A percentile compares a stretch with the other conserved stretches of the same genome.
phyloP scores from a whole-genome alignment of 2,113 vertebrate genomes.

The Heptranchias perlo region DNA sequence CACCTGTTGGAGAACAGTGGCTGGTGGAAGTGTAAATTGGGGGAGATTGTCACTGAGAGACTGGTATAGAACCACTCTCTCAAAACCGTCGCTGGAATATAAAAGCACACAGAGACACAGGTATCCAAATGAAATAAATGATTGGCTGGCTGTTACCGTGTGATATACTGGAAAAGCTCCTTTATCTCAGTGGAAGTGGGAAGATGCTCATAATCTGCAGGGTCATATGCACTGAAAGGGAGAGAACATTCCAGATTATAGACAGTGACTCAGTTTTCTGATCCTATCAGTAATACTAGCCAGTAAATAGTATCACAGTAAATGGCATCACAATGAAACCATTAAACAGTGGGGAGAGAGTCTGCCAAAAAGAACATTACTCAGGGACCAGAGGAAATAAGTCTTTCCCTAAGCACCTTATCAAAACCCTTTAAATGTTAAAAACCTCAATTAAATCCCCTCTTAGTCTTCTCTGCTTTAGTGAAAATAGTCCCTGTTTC shows the following conservation, averaged over 20 bases:
- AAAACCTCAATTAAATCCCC: neutral
- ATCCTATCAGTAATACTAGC: accelerated
- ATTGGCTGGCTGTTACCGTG: slow-evolving; percentile 57
- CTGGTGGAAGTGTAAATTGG: neutral
- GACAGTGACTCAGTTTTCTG: neutral
- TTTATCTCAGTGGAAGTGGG: slow-evolving; percentile 79
- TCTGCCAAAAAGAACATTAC: neutral
- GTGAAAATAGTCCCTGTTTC: neutral
- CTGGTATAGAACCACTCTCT: neutral
- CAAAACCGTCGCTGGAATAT: neutral
- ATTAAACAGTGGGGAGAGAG: neutral
- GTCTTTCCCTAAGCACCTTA: neutral
- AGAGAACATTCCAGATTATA: neutral
- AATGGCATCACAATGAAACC: neutral
- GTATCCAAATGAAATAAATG: neutral
- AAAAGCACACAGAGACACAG: neutral
- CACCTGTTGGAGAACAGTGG: neutral
- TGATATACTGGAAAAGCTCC: slow-evolving; percentile 90
- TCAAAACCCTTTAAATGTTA: neutral
- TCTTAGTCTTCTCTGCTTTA: too few species aligned
- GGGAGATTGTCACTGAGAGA: neutral
- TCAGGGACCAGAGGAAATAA: neutral
- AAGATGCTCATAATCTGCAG: slow-evolving; percentile 78
- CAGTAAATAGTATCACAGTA: neutral
- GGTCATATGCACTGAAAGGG: slow-evolving; percentile 65